Evolutionary conservation across 2,797 vertebrate species (phyloP).

Genomic region (Rhinophrynus dorsalis): DNA sequence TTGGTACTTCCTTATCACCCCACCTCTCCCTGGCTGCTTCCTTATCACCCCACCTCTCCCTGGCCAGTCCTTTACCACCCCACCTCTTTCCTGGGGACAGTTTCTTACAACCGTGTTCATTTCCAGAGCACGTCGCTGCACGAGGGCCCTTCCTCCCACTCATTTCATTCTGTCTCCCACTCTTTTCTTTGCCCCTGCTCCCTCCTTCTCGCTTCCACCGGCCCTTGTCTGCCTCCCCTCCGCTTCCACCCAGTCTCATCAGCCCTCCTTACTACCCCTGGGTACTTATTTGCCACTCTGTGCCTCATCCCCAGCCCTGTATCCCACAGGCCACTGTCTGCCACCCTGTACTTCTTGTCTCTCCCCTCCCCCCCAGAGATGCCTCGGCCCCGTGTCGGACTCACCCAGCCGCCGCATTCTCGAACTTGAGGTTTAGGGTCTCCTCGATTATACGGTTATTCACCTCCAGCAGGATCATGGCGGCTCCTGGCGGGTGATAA

Average conservation of each 20-base stretch:
- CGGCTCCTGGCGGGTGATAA: constrained; percentile 55
- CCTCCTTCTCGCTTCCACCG: too few species aligned
- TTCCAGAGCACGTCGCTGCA: too few species aligned
- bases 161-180: neutral
- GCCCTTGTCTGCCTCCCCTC: too few species aligned
- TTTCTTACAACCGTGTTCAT: neutral
- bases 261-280: too few species aligned
- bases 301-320: too few species aligned
- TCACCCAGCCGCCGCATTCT: constrained; percentile 92
- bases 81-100: neutral
- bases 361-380: neutral
- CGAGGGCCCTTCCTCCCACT: too few species aligned
- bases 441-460: constrained; percentile 98
- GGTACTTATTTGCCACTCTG: too few species aligned
- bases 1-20: neutral
- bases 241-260: too few species aligned
- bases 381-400: constrained; percentile 40
- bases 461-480: constrained; percentile 97
- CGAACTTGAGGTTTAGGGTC: constrained; percentile 91
- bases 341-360: too few species aligned
- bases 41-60: neutral
- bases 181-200: too few species aligned
- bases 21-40: neutral
- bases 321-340: too few species aligned
- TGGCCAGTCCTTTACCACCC: too few species aligned